A percentile compares a stretch with the other conserved stretches of the same genome.
These are phyloP conservation scores for Malurus elegans DNA, from an alignment of 2,113 vertebrate species.

Conservation along the genomic window DNA sequence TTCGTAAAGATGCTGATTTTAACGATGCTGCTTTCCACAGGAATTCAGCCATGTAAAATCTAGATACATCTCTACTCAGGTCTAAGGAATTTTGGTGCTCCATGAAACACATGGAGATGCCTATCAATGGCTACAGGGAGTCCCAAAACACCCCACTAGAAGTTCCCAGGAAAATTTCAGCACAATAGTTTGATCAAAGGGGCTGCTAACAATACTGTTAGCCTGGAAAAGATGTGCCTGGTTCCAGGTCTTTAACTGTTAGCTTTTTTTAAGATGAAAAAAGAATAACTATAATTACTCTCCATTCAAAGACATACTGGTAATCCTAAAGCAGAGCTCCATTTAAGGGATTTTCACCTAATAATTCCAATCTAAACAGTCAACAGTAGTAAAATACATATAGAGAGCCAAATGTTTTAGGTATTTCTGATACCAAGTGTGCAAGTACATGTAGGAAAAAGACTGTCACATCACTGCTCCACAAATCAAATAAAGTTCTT, in stretches of 20 bases:
- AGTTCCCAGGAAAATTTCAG: background rate
- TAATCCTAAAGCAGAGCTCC: background rate
- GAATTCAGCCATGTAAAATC: background rate
- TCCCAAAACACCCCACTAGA: background rate
- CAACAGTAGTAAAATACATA: background rate
- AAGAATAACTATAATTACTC: background rate
- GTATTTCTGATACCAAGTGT: background rate
- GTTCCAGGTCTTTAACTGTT: background rate
- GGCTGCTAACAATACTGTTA: background rate
- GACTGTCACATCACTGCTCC: background rate
- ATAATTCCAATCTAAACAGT: background rate
- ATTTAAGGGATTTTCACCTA: background rate
- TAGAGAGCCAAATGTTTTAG: rapidly evolving
- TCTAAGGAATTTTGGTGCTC: background rate
- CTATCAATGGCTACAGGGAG: background rate
- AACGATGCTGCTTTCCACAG: background rate
- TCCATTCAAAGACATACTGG: background rate
- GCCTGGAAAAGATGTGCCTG: background rate
- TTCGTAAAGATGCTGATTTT: background rate
- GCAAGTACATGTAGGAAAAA: background rate
- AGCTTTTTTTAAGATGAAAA: background rate
- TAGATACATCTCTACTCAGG: background rate
- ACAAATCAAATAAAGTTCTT: background rate
- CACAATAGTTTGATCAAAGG: background rate
- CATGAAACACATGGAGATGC: background rate